Conservation (phyloP, 2,113 vertebrate species). For the Python bivittatus region DNA sequence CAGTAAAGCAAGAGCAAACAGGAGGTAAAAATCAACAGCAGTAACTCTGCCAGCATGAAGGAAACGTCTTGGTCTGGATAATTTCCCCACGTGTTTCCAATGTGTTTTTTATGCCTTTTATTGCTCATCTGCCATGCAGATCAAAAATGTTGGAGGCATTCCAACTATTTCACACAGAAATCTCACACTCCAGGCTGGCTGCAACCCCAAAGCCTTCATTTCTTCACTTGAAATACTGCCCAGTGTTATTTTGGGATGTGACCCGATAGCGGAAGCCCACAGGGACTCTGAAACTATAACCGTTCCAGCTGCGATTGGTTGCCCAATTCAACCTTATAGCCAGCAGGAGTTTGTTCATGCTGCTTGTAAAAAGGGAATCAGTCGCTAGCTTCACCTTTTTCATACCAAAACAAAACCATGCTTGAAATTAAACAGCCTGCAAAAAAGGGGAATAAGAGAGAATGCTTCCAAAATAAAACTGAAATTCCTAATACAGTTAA, state of each 20-base stretch:
- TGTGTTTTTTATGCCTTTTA: constrained; percentile 89
- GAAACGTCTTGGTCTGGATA: constrained; percentile 73
- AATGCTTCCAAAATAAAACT: not conserved
- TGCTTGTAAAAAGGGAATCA: constrained; percentile 65
- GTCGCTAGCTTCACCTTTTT: constrained; percentile 65
- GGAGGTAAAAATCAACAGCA: constrained; percentile 69
- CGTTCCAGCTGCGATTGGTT: constrained; percentile 76
- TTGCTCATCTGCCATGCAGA: constrained; percentile 89
- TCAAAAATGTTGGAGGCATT: constrained; percentile 85
- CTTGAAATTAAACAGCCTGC: constrained; percentile 57
- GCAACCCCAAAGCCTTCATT: constrained; percentile 87
- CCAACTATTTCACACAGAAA: constrained; percentile 92
- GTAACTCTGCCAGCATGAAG: constrained; percentile 74
- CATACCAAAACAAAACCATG: constrained; percentile 68
- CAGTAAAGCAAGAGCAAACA: constrained; percentile 47
- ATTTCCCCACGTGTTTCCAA: constrained; percentile 90
- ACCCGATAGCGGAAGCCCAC: constrained; percentile 92
- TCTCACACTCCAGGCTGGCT: constrained; percentile 93
- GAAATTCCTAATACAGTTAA: not conserved
- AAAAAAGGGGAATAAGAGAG: not conserved
- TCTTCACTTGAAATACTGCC: constrained; percentile 94
- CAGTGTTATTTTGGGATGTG: constrained; percentile 95
- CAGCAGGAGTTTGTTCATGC: constrained; percentile 68
- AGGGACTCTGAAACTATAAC: constrained; percentile 79
- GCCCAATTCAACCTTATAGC: constrained; percentile 61